Base-by-base conservation (phyloP, 2,113 vertebrate species). In the Silurus glanis region DNA sequence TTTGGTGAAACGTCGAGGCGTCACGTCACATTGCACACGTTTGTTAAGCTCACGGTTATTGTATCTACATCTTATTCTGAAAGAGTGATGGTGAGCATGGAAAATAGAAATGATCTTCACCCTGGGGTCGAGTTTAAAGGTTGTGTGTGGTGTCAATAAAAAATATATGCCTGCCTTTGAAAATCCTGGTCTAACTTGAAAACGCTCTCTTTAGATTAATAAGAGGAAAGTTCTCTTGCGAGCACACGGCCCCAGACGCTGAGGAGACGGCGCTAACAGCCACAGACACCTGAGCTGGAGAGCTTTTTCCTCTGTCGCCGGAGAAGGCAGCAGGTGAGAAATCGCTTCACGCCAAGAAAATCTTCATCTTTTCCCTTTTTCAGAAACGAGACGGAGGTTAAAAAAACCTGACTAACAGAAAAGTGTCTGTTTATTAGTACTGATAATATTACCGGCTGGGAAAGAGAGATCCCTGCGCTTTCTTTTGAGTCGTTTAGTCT, bases 251-350 rank as follows among this genome's bases (percentile, higher is more conserved):
- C 47, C 71, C 0, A 47, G 71, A n/a, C 47, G 45, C 53, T 59
- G 64, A 51, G 28, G 79, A 49, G 79, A 56, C 19, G 17, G 51
- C 13, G 64, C 28, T 72, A 67, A 86, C 76, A 86, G 61, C 61
- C 25, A 85, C 49, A 56, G 53, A 80, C 21, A 28, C 85, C 85
- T 58, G 13, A 10, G 51, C 47, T 53, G 58, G 37, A n/a, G 5
- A 47, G 67, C 37, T 58, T 58, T 45, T 84, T 21, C 21, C 37
- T 17, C 23, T 23, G 16, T 25, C 7, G 45, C 69, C 14, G 8
- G 7, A 6, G 21, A 49, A 75, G 21, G 37, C 4, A 62, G 83
- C 71, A 84, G 71, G 45, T 25, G 23, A 76, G 51, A 76, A 84
- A 51, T n/a, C 4, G 2, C 14, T 61, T 62, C 69, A 58, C 28